Evolutionary conservation across 30 jellyfish, hydroid and myxozoan species (phyloP), one percentile per base, ranked within the genome.

Genomic region (Chrysaora quinquecirrha): DNA sequence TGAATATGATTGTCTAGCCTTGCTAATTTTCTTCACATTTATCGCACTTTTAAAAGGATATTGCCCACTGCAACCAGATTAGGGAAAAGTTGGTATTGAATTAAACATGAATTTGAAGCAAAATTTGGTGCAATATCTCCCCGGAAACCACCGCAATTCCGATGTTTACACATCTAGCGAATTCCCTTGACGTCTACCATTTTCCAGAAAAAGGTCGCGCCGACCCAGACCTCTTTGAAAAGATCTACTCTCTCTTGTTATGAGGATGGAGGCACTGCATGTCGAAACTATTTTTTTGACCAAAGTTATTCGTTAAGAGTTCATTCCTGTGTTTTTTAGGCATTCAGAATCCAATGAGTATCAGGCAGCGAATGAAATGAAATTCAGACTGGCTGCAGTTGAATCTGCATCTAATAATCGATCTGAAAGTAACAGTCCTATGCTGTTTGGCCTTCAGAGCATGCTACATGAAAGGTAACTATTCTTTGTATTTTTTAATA

Each of bases 341-440:
- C 2, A 24, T 46, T 12, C 65, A 78, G 89, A 58, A 29, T 48
- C 77, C 4, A 64, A 66, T 29, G 89, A 78, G 20, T 47, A 78
- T 58, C 71, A 62, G 63, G 94, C 94, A 1, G 82, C 65, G 22
- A 73, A 83, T 48, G 84, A 73, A 56, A 73, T 83, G 82, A 83
- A 72, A n/a, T 83, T 87, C 54, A 72, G 87, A 48, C 70, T 83
- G 71, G 78, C 84, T 20, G 94, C 94, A 10, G 94, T 73, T 16
- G 94, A 83, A 71, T 83, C 94, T 4, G 94, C 94, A 12, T 78
- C 89, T 2, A 61, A 65, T 25, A 71, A 83, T 47, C 94, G 78
- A 18, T 83, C 94, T 1, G 87, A 76, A 50, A 83, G 84, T 48
- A 83, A 83, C 94, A 83, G 94, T 46, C 94, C 94, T 6, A 62